Percentiles rank a stretch among this genome's conserved stretches.
Conservation (phyloP, 2,888 invertebrate genomes). For the Dioctria rufipes region DNA sequence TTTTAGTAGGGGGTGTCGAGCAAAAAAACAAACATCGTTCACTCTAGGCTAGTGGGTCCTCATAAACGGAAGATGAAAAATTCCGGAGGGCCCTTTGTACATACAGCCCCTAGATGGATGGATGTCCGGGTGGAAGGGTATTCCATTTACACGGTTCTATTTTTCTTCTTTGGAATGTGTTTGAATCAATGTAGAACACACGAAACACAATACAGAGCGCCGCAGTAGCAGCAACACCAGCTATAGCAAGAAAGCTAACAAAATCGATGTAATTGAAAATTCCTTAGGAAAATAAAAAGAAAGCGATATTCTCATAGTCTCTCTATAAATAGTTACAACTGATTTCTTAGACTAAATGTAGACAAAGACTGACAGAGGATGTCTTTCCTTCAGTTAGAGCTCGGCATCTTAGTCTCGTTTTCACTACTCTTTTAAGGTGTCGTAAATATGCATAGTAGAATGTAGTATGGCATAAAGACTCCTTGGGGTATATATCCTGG, state of each 20-base stretch:
- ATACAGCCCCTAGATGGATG: background rate
- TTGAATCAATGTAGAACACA: no score
- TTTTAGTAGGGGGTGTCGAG: background rate
- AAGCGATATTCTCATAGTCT: background rate
- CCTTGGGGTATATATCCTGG: no score
- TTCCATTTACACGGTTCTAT: constrained; percentile 20
- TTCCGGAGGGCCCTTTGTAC: constrained; percentile 1
- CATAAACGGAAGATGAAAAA: constrained; percentile 11
- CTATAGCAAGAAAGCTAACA: no score
- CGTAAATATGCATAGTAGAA: constrained; percentile 22
- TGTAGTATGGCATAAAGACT: background rate
- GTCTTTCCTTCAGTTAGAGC: background rate
- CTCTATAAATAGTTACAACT: constrained; percentile 30
- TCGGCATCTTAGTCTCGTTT: background rate
- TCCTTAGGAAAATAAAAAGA: background rate
- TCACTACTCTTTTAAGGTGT: background rate
- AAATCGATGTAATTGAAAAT: constrained; percentile 23
- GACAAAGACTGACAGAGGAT: background rate
- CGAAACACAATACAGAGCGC: background rate
- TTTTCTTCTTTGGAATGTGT: background rate
- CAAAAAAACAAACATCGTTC: background rate
- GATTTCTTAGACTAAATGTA: background rate
- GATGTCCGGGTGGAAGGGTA: no score
- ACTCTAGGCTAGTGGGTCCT: constrained; percentile 23
- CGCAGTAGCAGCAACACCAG: background rate